Percentiles rank a stretch among this genome's conserved stretches.
Conservation (phyloP, 2,113 vertebrate species). For the Pteronura brasiliensis region DNA sequence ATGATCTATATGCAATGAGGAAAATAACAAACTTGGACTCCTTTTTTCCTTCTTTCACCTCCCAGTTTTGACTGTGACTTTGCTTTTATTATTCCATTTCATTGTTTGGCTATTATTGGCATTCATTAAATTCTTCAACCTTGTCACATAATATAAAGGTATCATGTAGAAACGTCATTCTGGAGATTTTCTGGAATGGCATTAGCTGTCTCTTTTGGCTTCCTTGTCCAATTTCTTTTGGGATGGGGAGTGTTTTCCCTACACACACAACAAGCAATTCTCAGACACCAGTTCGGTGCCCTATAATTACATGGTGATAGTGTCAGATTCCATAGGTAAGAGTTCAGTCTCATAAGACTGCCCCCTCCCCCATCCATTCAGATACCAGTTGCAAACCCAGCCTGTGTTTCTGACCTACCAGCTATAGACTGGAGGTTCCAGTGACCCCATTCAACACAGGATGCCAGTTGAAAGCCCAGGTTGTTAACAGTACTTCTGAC, state of each 20-base stretch:
- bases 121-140: background rate
- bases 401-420: background rate
- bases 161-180: background rate
- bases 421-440: background rate
- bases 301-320: background rate
- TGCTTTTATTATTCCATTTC: constrained; percentile 4
- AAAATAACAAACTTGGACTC: background rate
- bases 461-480: background rate
- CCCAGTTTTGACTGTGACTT: background rate
- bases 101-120: background rate
- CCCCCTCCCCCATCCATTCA: background rate
- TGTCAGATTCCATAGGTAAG: background rate
- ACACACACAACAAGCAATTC: background rate
- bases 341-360: background rate
- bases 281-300: background rate
- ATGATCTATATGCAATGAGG: background rate
- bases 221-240: background rate
- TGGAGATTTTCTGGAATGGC: background rate
- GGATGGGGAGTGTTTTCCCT: background rate
- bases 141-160: background rate
- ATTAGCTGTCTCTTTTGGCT: background rate
- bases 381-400: background rate
- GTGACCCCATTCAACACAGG: background rate
- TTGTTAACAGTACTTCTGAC: background rate
- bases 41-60: background rate